Evolutionary conservation across 2,113 vertebrate species (phyloP), one percentile per base, ranked within the genome.

Genomic region (Anolis carolinensis): DNA sequence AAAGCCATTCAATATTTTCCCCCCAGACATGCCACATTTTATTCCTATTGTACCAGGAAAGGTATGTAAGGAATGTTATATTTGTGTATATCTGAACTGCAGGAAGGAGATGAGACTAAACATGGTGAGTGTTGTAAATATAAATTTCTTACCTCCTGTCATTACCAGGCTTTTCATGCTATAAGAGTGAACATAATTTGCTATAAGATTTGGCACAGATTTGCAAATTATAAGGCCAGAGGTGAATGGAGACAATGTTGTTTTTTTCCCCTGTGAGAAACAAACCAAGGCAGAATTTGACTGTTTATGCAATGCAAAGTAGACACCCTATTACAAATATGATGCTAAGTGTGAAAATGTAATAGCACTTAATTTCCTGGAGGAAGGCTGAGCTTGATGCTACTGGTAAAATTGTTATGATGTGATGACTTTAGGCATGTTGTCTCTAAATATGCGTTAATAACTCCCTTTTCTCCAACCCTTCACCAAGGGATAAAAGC

Each of bases 381-480:
- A 83, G 71, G 74, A 94, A 93, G 68, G 72, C 81, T 89, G 68
- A 83, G 48, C 89, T 95, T 93, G 62, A 73, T 90, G 85, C 63
- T 67, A 81, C 80, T 92, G 78, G 82, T 92, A 73, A 91, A 94
- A 87, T 87, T 88, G 91, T 71, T 81, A 16, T 91, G 80, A 82
- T 91, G 94, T 89, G 84, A 95, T 87, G 81, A 92, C 44, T 81
- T 91, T 72, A 94, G 70, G 34, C 1, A 14, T 89, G 80, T 89
- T 94, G 21, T 86, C 90, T 92, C 88, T 93, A 94, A 95, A 94
- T 80, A 88, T 74, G 84, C 83, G 92, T 94, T 95, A 94, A 92
- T 90, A 93, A 88, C 0, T 75, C 88, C 81, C 89, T 86, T 21
- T 93, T 92, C 23, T 50, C 85, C 48, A 30, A 84, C 90, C 39